Conservation (phyloP, 2,888 invertebrate genomes). For the Tachystola acroxantha region DNA sequence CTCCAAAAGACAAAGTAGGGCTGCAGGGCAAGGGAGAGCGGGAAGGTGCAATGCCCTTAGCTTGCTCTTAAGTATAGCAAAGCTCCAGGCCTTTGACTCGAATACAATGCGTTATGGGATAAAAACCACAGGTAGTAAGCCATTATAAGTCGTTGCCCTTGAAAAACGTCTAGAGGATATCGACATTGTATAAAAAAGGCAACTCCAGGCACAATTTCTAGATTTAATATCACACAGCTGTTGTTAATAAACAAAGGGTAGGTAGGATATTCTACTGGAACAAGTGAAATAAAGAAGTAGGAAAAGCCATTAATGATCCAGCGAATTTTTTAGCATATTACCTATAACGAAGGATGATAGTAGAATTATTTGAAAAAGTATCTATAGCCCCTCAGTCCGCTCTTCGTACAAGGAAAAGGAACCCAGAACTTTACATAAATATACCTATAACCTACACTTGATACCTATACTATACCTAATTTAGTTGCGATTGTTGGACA, state of each 20-base stretch:
- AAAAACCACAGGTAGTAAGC: constrained; percentile 73
- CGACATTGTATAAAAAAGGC: constrained; percentile 13
- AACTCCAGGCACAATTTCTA: too few species aligned
- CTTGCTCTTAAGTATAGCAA: constrained; percentile 54
- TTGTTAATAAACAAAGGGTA: too few species aligned
- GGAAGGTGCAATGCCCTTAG: constrained; percentile 73
- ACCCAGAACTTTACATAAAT: too few species aligned
- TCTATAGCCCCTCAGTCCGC: too few species aligned
- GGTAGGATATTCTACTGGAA: too few species aligned
- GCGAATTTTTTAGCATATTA: too few species aligned
- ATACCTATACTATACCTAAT: not conserved
- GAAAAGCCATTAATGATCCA: too few species aligned
- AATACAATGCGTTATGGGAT: constrained; percentile 46
- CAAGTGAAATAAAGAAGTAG: too few species aligned
- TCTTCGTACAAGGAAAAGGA: too few species aligned
- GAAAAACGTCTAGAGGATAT: constrained; percentile 65
- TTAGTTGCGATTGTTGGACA: constrained; percentile 14
- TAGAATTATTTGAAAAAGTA: too few species aligned
- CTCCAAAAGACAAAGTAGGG: constrained; percentile 69
- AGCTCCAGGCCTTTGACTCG: constrained; percentile 67
- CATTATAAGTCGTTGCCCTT: constrained; percentile 69
- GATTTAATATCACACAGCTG: too few species aligned
- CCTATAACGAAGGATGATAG: too few species aligned
- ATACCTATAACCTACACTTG: not conserved
- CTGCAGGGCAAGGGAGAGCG: constrained; percentile 75